Conservation (phyloP, 2,797 vertebrate genomes). For the Cossypha polioptera region DNA sequence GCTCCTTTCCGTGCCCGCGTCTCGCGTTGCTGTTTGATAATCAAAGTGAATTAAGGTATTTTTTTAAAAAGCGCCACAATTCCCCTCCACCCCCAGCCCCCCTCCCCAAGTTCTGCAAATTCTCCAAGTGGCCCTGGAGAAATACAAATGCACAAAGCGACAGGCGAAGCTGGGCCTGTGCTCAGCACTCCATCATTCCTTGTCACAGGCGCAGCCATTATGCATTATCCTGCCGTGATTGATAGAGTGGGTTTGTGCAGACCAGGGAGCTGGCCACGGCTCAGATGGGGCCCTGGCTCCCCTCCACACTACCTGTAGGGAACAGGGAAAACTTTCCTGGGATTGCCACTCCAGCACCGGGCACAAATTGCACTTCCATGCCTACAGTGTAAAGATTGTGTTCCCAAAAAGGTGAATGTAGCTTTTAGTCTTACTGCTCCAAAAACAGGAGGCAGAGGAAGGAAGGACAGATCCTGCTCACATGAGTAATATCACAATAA, state of each 20-base stretch:
- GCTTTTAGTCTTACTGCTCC: conserved; percentile 13
- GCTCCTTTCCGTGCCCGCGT: neutral
- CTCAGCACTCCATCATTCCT: conserved; percentile 84
- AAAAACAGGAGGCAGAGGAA: neutral
- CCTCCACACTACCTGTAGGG: conserved; percentile 77
- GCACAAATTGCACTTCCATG: conserved; percentile 51
- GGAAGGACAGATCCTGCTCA: neutral
- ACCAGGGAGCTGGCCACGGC: conserved; percentile 71
- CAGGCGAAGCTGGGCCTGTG: conserved; percentile 75
- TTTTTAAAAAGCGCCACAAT: conserved; percentile 11
- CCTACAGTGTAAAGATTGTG: conserved; percentile 6
- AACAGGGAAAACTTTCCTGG: conserved; percentile 63
- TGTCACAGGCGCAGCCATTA: conserved; percentile 82
- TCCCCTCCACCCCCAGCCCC: neutral
- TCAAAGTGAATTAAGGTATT: conserved; percentile 53
- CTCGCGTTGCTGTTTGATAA: neutral
- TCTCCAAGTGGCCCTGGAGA: conserved; percentile 76
- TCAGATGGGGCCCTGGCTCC: conserved; percentile 77
- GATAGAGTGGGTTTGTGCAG: conserved; percentile 82
- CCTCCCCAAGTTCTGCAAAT: conserved; percentile 65
- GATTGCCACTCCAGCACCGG: conserved; percentile 17
- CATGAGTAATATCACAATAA: neutral
- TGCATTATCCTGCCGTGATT: conserved; percentile 83
- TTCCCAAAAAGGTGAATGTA: conserved; percentile 45
- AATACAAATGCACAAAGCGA: conserved; percentile 79